Base-by-base conservation (phyloP, 2,888 invertebrate genomes). In the Cremastobaeus sp. region DNA sequence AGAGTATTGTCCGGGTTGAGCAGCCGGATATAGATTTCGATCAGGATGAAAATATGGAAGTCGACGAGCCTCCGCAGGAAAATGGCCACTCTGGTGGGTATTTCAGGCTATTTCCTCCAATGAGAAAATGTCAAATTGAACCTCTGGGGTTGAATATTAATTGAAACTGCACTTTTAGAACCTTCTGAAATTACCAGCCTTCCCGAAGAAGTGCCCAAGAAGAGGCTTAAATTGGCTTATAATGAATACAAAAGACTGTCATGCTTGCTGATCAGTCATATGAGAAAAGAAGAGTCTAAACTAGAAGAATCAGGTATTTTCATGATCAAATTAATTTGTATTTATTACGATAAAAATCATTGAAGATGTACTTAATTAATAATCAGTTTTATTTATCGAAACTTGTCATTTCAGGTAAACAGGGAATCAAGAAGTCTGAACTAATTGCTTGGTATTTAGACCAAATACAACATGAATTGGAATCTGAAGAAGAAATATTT, bases 1-100 rank as follows among this genome's bases (percentile, higher is more conserved):
- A 98, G 84, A 98, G 98, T 0, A 98, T 99, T 76, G 96, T 99
- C 78, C 92, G 98, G 32, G 98, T 99, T 12, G 99, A 99, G 83
- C 98, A 98, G 83, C 98, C 99, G 0, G 99, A 99, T 85, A 96
- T 99, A 52, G 94, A 96, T 85, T 89, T 99, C 74, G 96, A 96
- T 54, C 96, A 96, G 69, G 95, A 95, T 30, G 92, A 92, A 9
- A 89, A 89, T 35, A 68, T 78, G 50, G 70, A 76, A 11, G 89
- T 91, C 18, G 87, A 88, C 77, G 91, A 90, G 12, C 35, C 47
- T 3, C 3, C 15, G 2, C 4, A 3, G 2, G 34, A 41, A 55
- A 64, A 71, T 43, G 57, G 18, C 9, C 37, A 28, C 3, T 1
- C 37, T 6, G 15, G 3, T 41, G 45, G 59, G 50, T 50, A 3